Conservation (phyloP, 2,797 vertebrate genomes). For the Myoxocephalus aenaeus region DNA sequence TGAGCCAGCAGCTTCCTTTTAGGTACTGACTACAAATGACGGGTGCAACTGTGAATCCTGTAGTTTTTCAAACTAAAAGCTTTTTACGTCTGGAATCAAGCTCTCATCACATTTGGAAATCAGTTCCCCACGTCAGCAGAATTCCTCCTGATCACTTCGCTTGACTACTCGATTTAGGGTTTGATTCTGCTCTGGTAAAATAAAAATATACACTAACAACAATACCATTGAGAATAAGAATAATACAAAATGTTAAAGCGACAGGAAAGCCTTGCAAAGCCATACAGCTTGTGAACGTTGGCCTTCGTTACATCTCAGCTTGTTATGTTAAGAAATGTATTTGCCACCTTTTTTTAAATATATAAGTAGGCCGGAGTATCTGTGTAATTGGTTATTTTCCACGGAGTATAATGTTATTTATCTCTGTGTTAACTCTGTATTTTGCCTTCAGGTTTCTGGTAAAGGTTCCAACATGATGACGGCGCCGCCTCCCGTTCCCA, state of each 20-base stretch:
- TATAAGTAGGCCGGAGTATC: not conserved
- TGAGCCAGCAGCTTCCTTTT: not conserved
- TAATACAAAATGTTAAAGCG: no score
- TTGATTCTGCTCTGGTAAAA: not conserved
- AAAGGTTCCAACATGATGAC: conserved; percentile 86
- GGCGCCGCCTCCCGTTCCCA: conserved; percentile 90
- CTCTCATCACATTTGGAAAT: not conserved
- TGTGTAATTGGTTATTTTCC: not conserved
- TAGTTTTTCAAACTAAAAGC: not conserved
- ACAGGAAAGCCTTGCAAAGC: no score
- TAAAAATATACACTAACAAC: not conserved
- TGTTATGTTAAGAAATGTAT: not conserved
- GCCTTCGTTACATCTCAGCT: not conserved
- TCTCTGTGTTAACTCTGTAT: not conserved
- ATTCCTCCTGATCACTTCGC: not conserved
- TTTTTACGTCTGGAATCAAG: not conserved
- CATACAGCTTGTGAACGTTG: no score
- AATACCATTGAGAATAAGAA: no score
- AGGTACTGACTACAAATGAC: not conserved
- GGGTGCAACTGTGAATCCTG: not conserved
- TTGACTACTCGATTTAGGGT: not conserved
- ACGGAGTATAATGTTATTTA: not conserved
- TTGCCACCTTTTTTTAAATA: not conserved
- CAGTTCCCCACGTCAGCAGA: not conserved
- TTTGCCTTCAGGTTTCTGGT: conserved; percentile 79